A percentile compares a stretch with the other conserved stretches of the same genome.
These are phyloP conservation scores for Lepidocolaptes lacrymiger DNA, from an alignment of 2,797 vertebrate species.

Conservation along the genomic window DNA sequence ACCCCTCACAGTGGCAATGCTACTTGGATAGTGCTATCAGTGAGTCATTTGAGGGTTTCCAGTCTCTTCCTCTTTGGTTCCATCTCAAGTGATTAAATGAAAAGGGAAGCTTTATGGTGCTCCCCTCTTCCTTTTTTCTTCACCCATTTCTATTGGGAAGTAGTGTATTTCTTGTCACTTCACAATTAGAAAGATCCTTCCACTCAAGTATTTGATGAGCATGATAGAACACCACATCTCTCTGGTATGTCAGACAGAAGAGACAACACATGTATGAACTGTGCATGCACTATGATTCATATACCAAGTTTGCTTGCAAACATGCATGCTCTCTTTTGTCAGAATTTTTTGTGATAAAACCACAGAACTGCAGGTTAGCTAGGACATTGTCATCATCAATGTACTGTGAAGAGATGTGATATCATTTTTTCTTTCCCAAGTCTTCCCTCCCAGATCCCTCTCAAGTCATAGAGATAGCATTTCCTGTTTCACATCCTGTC, in stretches of 20 bases:
- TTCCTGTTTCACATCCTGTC: neutral
- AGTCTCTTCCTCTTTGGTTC: neutral
- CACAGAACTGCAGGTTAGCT: neutral
- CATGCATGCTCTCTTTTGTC: neutral
- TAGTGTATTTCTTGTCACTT: neutral
- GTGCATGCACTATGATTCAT: neutral
- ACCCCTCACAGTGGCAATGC: neutral
- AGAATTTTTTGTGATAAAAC: neutral
- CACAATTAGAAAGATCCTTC: neutral
- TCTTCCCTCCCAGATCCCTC: neutral
- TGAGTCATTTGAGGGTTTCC: neutral
- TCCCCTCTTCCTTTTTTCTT: neutral
- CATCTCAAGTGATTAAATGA: neutral
- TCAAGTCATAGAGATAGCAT: neutral
- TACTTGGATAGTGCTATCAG: neutral
- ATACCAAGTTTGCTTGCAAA: neutral
- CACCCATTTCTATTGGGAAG: neutral
- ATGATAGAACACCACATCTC: neutral
- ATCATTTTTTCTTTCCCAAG: neutral
- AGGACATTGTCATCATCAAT: neutral
- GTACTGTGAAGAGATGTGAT: neutral
- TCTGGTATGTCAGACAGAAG: neutral
- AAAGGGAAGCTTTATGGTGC: neutral
- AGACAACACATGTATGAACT: neutral
- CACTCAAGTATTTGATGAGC: neutral